Conservation (phyloP, 2,888 invertebrate species). For the Trissolcus japonicus region DNA sequence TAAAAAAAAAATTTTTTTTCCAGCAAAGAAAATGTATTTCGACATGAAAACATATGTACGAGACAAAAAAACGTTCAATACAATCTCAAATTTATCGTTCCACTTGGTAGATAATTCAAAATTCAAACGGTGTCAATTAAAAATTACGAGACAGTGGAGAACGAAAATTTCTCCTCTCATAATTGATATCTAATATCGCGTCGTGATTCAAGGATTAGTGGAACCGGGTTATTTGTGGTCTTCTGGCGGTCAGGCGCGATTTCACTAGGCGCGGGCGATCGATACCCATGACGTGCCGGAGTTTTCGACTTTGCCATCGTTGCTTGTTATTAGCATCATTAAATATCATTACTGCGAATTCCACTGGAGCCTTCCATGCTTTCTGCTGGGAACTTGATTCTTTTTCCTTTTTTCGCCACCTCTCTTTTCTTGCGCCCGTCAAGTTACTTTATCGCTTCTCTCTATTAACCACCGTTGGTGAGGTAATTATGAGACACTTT, state of each 20-base stretch:
- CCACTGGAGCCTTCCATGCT: background rate
- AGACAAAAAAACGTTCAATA: background rate
- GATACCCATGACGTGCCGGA: conserved; percentile 11
- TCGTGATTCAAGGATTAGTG: conserved; percentile 43
- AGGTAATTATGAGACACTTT: conserved; percentile 52
- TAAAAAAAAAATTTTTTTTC: too few relatives aligned
- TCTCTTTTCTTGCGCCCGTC: conserved; percentile 7
- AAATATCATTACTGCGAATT: conserved; percentile 31
- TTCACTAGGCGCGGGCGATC: conserved; percentile 36
- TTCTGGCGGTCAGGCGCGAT: conserved; percentile 30
- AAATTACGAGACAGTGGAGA: background rate
- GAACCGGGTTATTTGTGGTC: conserved; percentile 40
- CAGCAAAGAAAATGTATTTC: too few relatives aligned
- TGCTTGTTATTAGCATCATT: conserved; percentile 42
- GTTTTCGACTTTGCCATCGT: conserved; percentile 15
- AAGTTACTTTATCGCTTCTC: conserved; percentile 40
- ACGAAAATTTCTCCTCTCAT: conserved; percentile 33
- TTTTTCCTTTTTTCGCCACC: background rate
- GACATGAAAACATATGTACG: background rate
- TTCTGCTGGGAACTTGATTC: background rate
- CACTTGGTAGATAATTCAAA: background rate
- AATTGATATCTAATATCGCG: conserved; percentile 45
- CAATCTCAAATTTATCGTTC: background rate
- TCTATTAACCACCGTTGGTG: conserved; percentile 31
- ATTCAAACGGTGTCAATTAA: conserved; percentile 15